Evolutionary conservation across 2,888 invertebrate species (phyloP).

Genomic region (Drosophila suboccidentalis): DNA sequence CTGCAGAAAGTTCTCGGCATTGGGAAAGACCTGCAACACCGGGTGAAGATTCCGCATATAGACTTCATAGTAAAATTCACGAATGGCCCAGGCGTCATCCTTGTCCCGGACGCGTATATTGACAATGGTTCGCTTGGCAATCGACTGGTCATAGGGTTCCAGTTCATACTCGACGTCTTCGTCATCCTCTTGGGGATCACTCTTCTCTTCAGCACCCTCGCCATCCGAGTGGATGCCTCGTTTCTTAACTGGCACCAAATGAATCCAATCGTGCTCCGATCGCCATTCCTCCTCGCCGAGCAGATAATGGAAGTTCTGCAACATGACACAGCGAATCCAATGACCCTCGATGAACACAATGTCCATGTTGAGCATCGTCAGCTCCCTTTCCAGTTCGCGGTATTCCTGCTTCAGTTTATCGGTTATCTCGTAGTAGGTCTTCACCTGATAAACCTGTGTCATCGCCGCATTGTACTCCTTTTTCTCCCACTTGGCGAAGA

Average conservation of each 20-base stretch:
- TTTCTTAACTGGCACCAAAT: conserved; percentile 59
- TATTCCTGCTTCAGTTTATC: conserved; percentile 75
- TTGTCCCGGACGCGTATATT: conserved; percentile 83
- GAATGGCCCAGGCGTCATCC: conserved; percentile 84
- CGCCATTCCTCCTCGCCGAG: conserved; percentile 84
- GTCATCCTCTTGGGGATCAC: conserved; percentile 49
- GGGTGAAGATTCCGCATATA: conserved; percentile 81
- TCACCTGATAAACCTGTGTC: conserved; percentile 81
- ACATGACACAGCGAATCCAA: conserved; percentile 83
- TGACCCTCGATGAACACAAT: conserved; percentile 84
- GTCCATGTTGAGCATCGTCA: conserved; percentile 82
- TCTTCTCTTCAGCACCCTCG: conserved; percentile 9
- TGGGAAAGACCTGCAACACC: conserved; percentile 80
- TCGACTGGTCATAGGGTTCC: conserved; percentile 82
- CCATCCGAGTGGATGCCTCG: conserved; percentile 61
- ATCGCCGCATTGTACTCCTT: conserved; percentile 82
- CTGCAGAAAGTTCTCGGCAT: conserved; percentile 72
- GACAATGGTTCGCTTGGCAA: conserved; percentile 75
- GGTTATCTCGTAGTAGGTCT: conserved; percentile 82
- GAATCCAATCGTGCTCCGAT: conserved; percentile 84
- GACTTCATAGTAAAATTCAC: conserved; percentile 82
- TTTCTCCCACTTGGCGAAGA: conserved; percentile 84
- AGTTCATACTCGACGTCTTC: conserved; percentile 64
- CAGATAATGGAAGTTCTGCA: conserved; percentile 85
- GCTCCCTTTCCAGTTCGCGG: conserved; percentile 70